A percentile compares a stretch with the other conserved stretches of the same genome.
Evolutionary conservation across 2,113 vertebrate genomes (phyloP).

Genomic region (Tretioscincus oriximinensis): DNA sequence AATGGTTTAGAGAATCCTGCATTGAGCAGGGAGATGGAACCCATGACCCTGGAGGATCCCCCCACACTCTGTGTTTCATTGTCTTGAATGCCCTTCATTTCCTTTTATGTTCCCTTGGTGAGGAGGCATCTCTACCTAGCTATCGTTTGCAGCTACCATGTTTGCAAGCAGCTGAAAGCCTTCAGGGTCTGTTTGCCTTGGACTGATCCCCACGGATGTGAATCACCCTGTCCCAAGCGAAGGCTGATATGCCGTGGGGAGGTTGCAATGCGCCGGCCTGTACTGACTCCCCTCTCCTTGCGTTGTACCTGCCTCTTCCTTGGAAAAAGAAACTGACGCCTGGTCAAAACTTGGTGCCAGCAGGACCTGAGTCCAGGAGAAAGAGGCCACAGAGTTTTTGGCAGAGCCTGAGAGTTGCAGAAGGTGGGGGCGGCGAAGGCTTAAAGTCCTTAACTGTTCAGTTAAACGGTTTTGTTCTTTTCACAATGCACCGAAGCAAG

Average conservation of each 20-base stretch:
- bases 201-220: conserved; percentile 46
- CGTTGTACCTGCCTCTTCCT: neutral
- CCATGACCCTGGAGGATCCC: too few species aligned
- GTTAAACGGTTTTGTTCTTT: neutral
- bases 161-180: conserved; percentile 24
- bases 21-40: too few species aligned
- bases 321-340: rapidly evolving
- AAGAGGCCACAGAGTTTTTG: neutral
- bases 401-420: neutral
- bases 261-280: conserved; percentile 6
- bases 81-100: neutral
- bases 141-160: conserved; percentile 5
- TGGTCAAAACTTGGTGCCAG: neutral
- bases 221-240: conserved; percentile 54
- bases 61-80: too few species aligned
- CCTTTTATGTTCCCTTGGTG: neutral
- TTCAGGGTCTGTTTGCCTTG: conserved; percentile 54
- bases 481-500: neutral
- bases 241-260: neutral
- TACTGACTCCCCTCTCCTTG: neutral
- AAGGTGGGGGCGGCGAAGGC: neutral
- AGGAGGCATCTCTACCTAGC: neutral
- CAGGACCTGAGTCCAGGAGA: neutral
- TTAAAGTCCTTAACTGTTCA: neutral
- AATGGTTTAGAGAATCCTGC: too few species aligned